Evolutionary conservation across 2,797 vertebrate genomes (phyloP), one percentile per base, ranked within the genome.

Genomic region (Manis pentadactyla): DNA sequence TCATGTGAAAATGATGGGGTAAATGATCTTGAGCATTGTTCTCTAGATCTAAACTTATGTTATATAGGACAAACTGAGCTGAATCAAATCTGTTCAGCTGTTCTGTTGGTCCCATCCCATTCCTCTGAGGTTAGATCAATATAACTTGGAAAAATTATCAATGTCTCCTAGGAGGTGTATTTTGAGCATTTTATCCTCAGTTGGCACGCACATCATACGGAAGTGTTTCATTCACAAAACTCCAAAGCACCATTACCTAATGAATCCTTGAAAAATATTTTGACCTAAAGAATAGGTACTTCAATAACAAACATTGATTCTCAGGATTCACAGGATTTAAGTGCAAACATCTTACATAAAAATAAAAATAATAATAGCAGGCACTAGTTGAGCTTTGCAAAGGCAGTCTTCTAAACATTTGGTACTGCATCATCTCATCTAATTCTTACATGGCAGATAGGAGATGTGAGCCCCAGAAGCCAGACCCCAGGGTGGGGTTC

Each of bases 191-290:
- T 87, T 42, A 9, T n/a, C 39, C n/a, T 78, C 71, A n/a, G 8
- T 4, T 10, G 23, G 7, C 15, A 4, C 0, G 0, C 10, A 51
- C 4, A 27, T 34, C 42, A 55, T 31, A 5, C 2, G 17, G 19
- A 64, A 21, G n/a, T n/a, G 4, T 84, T 82, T 69, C 87, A 14
- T 15, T 63, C 37, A 57, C n/a, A 75, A 64, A 69, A 51, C 31
- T 59, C 29, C 64, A 79, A 42, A 90, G 19, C 21, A n/a, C 46
- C 1, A 0, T 7, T 46, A 15, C 23, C 46, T 29, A 42, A 27
- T 14, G 46, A n/a, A n/a, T 4, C 31, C 71, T 71, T 37, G 53
- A 85, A 94, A 93, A 92, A 84, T 25, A 77, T 21, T 39, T 27
- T 34, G 34, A 42, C 25, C 37, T 57, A 53, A 77, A 90, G 15